Percentiles rank a stretch among this genome's conserved stretches.
Conservation (phyloP, 2,113 vertebrate species). For the Pantherophis guttatus region DNA sequence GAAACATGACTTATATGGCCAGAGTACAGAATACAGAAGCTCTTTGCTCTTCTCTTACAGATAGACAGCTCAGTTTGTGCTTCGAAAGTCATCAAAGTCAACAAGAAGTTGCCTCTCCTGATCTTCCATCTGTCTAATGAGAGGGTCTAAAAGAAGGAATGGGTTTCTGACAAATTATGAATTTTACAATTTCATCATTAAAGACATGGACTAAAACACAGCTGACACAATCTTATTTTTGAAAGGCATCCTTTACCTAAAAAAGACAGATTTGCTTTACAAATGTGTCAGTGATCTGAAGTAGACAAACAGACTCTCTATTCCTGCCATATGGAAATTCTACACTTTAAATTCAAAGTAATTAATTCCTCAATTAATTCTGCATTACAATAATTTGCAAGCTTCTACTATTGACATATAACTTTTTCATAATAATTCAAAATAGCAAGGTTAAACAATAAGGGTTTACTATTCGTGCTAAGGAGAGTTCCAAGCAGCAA, state of each 20-base stretch:
- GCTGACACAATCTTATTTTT: not conserved
- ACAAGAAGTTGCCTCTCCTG: not conserved
- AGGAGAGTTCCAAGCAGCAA: not conserved
- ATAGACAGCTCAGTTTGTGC: not conserved
- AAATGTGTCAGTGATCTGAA: not conserved
- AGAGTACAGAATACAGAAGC: not conserved
- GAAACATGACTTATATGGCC: not conserved
- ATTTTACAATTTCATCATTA: not conserved
- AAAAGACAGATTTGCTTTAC: not conserved
- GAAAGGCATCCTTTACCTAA: not conserved
- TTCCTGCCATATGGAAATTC: not conserved
- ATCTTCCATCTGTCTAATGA: not conserved
- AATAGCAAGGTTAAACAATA: not conserved
- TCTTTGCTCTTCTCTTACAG: not conserved
- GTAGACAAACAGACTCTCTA: not conserved
- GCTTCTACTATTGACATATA: not conserved
- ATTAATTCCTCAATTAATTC: not conserved
- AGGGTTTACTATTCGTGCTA: not conserved
- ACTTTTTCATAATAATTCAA: not conserved
- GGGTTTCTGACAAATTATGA: not conserved
- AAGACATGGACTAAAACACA: not conserved
- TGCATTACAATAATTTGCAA: not conserved
- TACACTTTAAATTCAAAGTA: not conserved
- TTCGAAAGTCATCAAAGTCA: not conserved
- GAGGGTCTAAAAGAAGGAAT: not conserved